Base-by-base conservation (phyloP, 2,113 vertebrate genomes). In the Mandrillus leucophaeus region DNA sequence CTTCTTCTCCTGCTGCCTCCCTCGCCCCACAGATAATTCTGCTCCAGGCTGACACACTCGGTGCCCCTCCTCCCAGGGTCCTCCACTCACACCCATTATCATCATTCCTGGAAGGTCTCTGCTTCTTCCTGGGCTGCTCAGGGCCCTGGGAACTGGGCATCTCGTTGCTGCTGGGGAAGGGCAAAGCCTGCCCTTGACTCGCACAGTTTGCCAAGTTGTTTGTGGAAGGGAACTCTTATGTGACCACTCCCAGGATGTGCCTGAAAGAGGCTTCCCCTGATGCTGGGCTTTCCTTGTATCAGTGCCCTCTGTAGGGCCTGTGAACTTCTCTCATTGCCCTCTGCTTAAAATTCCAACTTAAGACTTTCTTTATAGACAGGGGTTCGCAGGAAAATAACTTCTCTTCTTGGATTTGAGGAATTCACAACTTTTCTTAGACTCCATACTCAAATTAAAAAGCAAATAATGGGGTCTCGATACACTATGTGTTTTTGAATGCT, bases 71-170 rank as follows among this genome's bases (percentile, higher is more conserved):
- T 64, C 1, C 11, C 40, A 14, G 7, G 23, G 3, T 5, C 18
- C 6, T n/a, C 0, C 30, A 7, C 8, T 16, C 6, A 22, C 16
- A 6, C 13, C 12, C 50, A 3, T 16, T 14, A 6, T 45, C 22
- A 52, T 8, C 4, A 22, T 38, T 83, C 66, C 73, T 32, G 55
- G 14, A 61, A 83, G 6, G 4, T 68, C 22, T 55, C 16, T 55
- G 20, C 5, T n/a, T 43, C 25, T 87, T n/a, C 12, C 76, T 43
- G 17, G 23, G 27, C 13, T 73, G 7, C 30, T 92, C 73, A 61
- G 13, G 32, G 48, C 22, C 25, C 3, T 80, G 52, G 70, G 80
- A 96, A 87, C 61, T 25, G 32, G n/a, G 9, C 40, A 83, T 38
- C 59, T 93, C 18, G 30, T 43, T 27, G 4, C 27, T 86, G 0